These are phyloP conservation scores for Agonopterix heracliana DNA, from an alignment of 2,888 invertebrate genomes.

Conservation along the genomic window DNA sequence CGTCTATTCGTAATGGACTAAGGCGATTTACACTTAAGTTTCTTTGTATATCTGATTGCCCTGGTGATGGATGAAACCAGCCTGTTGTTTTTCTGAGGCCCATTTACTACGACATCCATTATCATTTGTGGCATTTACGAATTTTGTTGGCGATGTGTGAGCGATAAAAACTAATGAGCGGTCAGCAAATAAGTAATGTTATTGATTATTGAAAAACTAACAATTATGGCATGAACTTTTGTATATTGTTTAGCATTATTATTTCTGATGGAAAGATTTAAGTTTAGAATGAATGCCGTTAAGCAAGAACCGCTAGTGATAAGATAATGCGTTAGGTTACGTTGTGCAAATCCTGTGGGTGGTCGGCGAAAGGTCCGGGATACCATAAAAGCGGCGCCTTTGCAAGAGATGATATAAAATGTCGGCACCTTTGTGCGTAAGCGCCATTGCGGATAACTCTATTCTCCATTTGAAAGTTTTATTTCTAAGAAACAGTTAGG, in stretches of 20 bases:
- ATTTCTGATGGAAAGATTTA: background rate
- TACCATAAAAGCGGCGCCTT: constrained; percentile 53
- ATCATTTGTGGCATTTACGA: constrained; percentile 29
- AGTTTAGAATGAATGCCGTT: constrained; percentile 25
- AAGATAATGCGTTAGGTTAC: constrained; percentile 32
- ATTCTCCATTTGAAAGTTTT: constrained; percentile 52
- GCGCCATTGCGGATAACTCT: constrained; percentile 40
- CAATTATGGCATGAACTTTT: background rate
- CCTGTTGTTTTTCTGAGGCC: constrained; percentile 48
- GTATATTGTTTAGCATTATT: background rate
- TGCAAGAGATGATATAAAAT: constrained; percentile 55
- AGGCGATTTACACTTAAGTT: constrained; percentile 56
- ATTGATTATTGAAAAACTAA: constrained; percentile 9
- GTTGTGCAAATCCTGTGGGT: constrained; percentile 54
- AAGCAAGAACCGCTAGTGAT: constrained; percentile 31
- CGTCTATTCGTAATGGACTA: constrained; percentile 61
- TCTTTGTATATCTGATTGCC: constrained; percentile 59
- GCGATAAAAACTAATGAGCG: constrained; percentile 24
- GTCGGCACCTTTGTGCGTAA: constrained; percentile 50
- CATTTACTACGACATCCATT: constrained; percentile 33
- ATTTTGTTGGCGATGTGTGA: constrained; percentile 22
- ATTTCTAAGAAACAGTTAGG: constrained; percentile 54
- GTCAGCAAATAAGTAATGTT: constrained; percentile 15
- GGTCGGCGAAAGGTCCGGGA: constrained; percentile 42
- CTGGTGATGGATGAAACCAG: constrained; percentile 61